phyloP scores from a whole-genome alignment of 2,113 vertebrate species.

The Eleginops maclovinus region DNA sequence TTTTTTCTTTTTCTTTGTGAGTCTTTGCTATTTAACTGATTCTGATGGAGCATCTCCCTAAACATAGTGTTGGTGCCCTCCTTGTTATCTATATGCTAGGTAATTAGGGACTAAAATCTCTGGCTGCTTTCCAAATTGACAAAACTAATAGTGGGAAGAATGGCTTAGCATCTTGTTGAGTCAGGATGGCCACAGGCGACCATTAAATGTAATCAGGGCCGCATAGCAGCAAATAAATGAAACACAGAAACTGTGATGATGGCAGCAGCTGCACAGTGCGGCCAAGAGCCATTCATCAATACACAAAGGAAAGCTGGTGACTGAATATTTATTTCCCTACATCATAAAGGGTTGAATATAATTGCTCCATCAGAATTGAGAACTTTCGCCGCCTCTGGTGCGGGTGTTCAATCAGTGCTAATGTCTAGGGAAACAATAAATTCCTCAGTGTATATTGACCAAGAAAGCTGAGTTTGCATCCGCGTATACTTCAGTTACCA shows the following conservation, averaged over 20 bases:
- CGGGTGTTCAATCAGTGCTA: no score
- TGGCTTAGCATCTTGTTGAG: conserved; percentile 40
- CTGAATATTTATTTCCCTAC: conserved; percentile 27
- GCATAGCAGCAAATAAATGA: conserved; percentile 51
- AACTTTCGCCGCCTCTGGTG: background rate
- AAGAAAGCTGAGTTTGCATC: no score
- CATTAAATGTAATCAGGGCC: conserved; percentile 49
- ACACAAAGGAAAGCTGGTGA: conserved; percentile 31
- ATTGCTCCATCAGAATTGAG: conserved; percentile 17
- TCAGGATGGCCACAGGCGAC: conserved; percentile 37
- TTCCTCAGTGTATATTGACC: no score
- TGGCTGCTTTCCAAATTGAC: conserved; percentile 8
- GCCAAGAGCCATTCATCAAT: conserved; percentile 19
- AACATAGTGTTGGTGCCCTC: background rate
- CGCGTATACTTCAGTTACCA: no score
- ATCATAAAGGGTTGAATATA: conserved; percentile 16
- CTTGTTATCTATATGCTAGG: conserved; percentile 3
- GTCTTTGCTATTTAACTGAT: background rate
- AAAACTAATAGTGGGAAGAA: conserved; percentile 28
- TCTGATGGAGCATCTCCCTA: background rate
- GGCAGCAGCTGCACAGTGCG: conserved; percentile 41
- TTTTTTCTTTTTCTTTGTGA: background rate
- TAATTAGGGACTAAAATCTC: conserved; percentile 1
- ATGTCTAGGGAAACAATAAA: no score
- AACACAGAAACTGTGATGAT: conserved; percentile 38